Base-by-base conservation (phyloP, 2,888 invertebrate genomes). In the Ectobius pallidus region DNA sequence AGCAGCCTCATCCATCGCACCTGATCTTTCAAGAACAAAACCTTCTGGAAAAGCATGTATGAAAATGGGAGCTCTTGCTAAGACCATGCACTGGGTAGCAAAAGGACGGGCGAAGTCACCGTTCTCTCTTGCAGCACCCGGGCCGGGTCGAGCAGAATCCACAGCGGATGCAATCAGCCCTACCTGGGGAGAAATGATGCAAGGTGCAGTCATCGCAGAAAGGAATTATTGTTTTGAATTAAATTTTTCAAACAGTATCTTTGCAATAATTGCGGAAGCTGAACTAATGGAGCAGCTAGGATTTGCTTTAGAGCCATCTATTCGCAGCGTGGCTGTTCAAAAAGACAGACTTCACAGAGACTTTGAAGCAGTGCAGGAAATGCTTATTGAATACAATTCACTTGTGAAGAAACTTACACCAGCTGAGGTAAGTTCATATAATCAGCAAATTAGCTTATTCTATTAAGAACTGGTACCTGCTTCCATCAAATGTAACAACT, bases 281-380 rank as follows among this genome's bases (percentile, higher is more conserved):
- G 91, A 92, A 81, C 83, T 92, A 1, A 86, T 94, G 84, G 93
- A 93, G 79, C 88, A 88, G 78, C 81, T 93, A 52, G 91, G 92
- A 1, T 89, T 87, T 75, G 79, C 84, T 39, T 77, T 91, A 58
- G 87, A 89, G 0, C 80, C 84, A 0, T 81, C 84, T 2, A 79
- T 90, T 20, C 83, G 86, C 52, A 86, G 87, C 72, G 84, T 87
- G 0, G 86, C 88, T 0, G 87, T 90, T 80, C 89, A 90, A 77
- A 90, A 89, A 77, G 83, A 88, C 39, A 85, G 89, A 1, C 80
- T 93, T 0, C 89, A 89, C 77, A 86, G 86, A 73, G 91, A 93
- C 78, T 86, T 89, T 9, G 89, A 91, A 79, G 84, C 86, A 0
- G 85, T 91, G 0, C 81, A 84, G 1, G 82, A 81, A 1, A 88